Conservation (phyloP, 2,888 invertebrate genomes). For the Cephus spinipes region DNA sequence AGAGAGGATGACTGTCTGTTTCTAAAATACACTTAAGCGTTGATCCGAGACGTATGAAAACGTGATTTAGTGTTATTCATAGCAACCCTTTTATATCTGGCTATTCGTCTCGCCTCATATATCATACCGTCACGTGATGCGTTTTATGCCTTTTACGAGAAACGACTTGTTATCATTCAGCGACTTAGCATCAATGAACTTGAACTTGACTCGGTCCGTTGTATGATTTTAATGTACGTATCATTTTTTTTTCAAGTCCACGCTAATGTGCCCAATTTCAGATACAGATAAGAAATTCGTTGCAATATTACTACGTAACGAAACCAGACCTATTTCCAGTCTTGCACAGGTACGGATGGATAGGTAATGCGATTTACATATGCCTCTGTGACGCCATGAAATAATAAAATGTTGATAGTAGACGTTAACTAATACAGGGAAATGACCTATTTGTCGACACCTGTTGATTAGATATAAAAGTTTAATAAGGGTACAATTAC, state of each 20-base stretch:
- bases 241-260: not conserved
- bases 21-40: not conserved
- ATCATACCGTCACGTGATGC: not conserved
- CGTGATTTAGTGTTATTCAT: not conserved
- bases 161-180: slow-evolving; percentile 30
- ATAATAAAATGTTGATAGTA: not conserved
- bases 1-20: not conserved
- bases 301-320: no score
- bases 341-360: not conserved
- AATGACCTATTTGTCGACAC: not conserved
- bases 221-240: not conserved
- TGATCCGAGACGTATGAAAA: not conserved
- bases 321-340: no score
- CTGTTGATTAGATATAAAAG: not conserved
- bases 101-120: not conserved
- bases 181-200: not conserved
- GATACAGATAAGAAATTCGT: not conserved
- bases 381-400: not conserved
- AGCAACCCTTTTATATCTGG: not conserved
- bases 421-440: not conserved
- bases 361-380: not conserved
- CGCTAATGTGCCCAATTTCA: not conserved
- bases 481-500: not conserved
- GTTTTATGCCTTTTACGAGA: slow-evolving; percentile 42
- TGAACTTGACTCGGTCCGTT: not conserved